phyloP scores from a whole-genome alignment of 2,888 invertebrate species.

The Lasioglossum vierecki region DNA sequence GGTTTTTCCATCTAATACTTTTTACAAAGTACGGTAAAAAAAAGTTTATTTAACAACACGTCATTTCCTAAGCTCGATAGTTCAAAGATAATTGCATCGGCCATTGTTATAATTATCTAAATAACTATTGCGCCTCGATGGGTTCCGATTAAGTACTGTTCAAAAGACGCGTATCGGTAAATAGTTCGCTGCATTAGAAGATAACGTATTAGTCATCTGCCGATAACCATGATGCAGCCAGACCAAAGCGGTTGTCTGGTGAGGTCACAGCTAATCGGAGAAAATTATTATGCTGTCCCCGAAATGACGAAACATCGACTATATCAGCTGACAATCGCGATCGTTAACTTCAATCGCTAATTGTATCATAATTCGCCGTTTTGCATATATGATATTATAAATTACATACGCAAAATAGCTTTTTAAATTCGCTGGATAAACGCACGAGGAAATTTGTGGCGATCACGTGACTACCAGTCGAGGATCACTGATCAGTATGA shows the following conservation, averaged over 20 bases:
- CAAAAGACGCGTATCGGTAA: not conserved
- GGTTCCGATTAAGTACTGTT: not conserved
- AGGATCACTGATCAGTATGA: not conserved
- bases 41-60: not conserved
- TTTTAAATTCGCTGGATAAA: not conserved
- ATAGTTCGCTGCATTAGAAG: not conserved
- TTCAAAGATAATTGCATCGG: not conserved
- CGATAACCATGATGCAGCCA: slow-evolving; percentile 23
- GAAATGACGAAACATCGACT: slow-evolving; percentile 35
- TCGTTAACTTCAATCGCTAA: not conserved
- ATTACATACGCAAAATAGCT: not conserved
- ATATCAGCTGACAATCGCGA: not conserved
- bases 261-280: slow-evolving; percentile 42
- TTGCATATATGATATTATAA: not conserved
- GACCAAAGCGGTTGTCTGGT: slow-evolving; percentile 1
- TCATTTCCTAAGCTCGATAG: not conserved
- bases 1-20: not conserved
- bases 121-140: too few relatives aligned
- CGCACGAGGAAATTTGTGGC: not conserved
- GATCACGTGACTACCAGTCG: not conserved
- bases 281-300: slow-evolving; percentile 34
- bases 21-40: not conserved
- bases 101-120: not conserved
- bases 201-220: slow-evolving; percentile 35
- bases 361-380: not conserved